Conservation (phyloP, 2,797 vertebrate species). For the Hyperoplus immaculatus region DNA sequence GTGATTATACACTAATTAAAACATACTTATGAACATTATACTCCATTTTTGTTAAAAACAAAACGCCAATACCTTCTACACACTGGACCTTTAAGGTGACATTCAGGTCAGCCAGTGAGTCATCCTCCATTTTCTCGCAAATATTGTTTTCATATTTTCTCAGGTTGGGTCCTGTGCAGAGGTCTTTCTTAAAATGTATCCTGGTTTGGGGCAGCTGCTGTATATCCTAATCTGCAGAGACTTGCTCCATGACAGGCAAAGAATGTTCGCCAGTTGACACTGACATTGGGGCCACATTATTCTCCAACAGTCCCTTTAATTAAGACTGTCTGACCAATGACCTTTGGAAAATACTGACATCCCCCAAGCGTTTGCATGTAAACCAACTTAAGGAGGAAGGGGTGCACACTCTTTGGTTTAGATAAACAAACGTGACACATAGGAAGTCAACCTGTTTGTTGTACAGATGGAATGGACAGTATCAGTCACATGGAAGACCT, state of each 20-base stretch:
- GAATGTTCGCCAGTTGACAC: constrained; percentile 74
- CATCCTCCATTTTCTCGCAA: neutral
- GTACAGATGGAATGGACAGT: neutral
- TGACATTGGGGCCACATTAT: constrained; percentile 77
- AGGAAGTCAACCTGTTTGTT: constrained; percentile 21
- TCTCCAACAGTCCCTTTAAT: constrained; percentile 81
- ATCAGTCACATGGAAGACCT: neutral
- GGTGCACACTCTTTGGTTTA: constrained; percentile 23
- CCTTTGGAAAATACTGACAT: constrained; percentile 66
- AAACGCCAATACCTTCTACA: too few species aligned
- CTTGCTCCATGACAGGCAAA: constrained; percentile 71
- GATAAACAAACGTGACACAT: constrained; percentile 5
- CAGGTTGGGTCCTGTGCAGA: constrained; percentile 32
- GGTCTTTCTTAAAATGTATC: constrained; percentile 46
- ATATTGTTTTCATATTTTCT: constrained; percentile 22
- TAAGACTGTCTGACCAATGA: constrained; percentile 75
- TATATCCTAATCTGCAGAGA: constrained; percentile 69
- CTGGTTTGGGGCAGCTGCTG: constrained; percentile 6
- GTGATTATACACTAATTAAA: too few species aligned
- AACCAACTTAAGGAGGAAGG: constrained; percentile 43
- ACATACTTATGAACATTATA: too few species aligned
- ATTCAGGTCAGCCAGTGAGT: neutral
- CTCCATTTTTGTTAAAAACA: too few species aligned
- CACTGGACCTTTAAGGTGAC: neutral
- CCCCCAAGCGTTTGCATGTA: constrained; percentile 48